A percentile compares a stretch with the other conserved stretches of the same genome.
These are phyloP conservation scores for Synanthedon vespiformis DNA, from an alignment of 2,888 invertebrate species.

Conservation along the genomic window DNA sequence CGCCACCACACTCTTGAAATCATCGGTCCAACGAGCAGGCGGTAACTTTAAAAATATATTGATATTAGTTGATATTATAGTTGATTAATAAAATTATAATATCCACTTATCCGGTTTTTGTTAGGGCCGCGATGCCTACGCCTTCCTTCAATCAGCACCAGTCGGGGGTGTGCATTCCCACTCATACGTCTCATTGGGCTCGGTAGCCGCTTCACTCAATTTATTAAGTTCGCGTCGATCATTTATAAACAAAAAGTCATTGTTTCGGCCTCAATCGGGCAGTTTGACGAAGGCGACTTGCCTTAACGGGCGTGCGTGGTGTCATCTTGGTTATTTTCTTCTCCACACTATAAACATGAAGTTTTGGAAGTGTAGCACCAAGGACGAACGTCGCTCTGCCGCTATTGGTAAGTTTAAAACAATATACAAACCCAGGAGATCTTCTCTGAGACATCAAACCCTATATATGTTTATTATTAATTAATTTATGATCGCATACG, in stretches of 20 bases:
- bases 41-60: too few relatives aligned
- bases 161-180: slow-evolving; percentile 46
- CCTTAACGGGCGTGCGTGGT: slow-evolving; percentile 43
- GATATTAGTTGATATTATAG: too few relatives aligned
- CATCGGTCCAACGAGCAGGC: too few relatives aligned
- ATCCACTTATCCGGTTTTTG: too few relatives aligned
- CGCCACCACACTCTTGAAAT: too few relatives aligned
- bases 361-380: slow-evolving; percentile 59
- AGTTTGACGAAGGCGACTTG: slow-evolving; percentile 54
- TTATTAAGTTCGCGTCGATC: slow-evolving; percentile 55
- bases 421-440: background rate
- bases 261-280: slow-evolving; percentile 55
- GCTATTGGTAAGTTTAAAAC: slow-evolving; percentile 30
- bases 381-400: slow-evolving; percentile 34
- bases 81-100: too few relatives aligned
- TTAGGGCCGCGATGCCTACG: slow-evolving; percentile 34
- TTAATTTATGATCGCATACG: too few relatives aligned
- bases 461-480: too few relatives aligned
- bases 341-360: slow-evolving; percentile 38
- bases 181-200: slow-evolving; percentile 47
- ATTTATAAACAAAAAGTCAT: slow-evolving; percentile 67
- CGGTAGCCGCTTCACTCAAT: slow-evolving; percentile 40
- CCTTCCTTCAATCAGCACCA: slow-evolving; percentile 36
- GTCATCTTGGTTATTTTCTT: slow-evolving; percentile 28
- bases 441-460: too few relatives aligned